Base-by-base conservation (phyloP, 1,140 invertebrate species). In the Cotesia vestalis region DNA sequence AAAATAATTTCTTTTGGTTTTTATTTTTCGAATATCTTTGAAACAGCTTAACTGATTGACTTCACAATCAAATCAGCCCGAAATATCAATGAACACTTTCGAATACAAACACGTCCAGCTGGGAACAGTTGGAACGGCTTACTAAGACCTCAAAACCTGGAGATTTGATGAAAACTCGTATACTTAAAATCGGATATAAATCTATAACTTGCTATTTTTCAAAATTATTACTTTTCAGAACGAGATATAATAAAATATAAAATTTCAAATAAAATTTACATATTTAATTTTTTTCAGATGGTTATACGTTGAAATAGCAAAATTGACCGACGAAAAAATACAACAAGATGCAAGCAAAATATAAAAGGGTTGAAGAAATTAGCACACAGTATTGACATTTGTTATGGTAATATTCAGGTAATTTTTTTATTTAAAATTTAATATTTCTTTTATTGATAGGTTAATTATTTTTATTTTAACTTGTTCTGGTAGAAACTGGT, bases 361-460 rank as follows among this genome's bases (percentile, higher is more conserved):
- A 67, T 95, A n/a, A 98, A 98, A 87, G 96, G 95, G 36, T 87
- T 98, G 8, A 97, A 98, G 84, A 98, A 98, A 85, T 91, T 98
- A 70, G 94, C 95, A 20, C 92, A 93, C 77, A 96, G 95, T n/a
- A 94, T 97, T 76, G 96, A 97, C 83, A 89, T 95, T 72, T 96
- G 94, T 78, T 96, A 97, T 77, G 93, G 93, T 46, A 96, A 95
- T 78, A 95, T 97, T 75, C 91, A 92, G 84, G 84, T 73, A 40
- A 57, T 82, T 80, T 46, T 71, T 55, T 52, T 66, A 66, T 35
- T 55, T 38, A 55, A n/a, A 38, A 52, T 63, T 73, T 20, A 63
- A 53, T 17, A 36, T 53, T 55, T 36, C 8, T 55, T 52, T 72
- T 69, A 53, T 73, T 71, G 61, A 14, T 51, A 70, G 17, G 1